A percentile compares a stretch with the other conserved stretches of the same genome.
Evolutionary conservation across 2,113 vertebrate species (phyloP).

Genomic region (Carettochelys insculpta): DNA sequence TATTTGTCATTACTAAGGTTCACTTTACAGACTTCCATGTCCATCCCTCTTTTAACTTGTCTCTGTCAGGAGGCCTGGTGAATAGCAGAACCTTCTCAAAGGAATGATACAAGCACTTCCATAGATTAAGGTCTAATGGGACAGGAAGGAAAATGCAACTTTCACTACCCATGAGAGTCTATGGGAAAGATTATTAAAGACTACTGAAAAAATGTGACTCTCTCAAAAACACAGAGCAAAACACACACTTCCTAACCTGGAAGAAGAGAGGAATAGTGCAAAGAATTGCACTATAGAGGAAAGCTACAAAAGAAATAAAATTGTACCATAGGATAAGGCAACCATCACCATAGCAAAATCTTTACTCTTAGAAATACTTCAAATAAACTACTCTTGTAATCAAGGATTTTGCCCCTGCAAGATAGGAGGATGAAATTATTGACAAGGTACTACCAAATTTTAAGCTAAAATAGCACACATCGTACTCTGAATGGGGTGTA

Average conservation of each 20-base stretch:
- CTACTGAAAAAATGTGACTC: not conserved
- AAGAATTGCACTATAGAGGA: not conserved
- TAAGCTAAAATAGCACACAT: not conserved
- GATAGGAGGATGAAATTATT: not conserved
- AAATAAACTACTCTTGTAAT: not conserved
- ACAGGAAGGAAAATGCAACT: not conserved
- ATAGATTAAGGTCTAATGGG: not conserved
- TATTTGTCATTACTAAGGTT: constrained; percentile 68
- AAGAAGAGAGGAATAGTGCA: not conserved
- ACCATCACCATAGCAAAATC: not conserved
- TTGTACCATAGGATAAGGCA: fast-evolving
- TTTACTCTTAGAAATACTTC: not conserved
- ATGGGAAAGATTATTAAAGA: not conserved
- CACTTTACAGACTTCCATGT: constrained; percentile 24
- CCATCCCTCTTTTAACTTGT: not conserved
- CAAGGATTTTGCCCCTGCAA: not conserved
- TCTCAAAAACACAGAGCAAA: no score
- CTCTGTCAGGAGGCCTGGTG: not conserved
- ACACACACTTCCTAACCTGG: not conserved
- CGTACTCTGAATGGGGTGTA: not conserved
- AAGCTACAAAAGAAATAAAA: not conserved
- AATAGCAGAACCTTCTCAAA: not conserved
- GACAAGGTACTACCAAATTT: not conserved
- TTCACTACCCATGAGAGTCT: not conserved
- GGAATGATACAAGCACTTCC: not conserved